These are phyloP conservation scores for Petrolisthes cinctipes DNA, from an alignment of 2,888 invertebrate genomes.

Conservation along the genomic window DNA sequence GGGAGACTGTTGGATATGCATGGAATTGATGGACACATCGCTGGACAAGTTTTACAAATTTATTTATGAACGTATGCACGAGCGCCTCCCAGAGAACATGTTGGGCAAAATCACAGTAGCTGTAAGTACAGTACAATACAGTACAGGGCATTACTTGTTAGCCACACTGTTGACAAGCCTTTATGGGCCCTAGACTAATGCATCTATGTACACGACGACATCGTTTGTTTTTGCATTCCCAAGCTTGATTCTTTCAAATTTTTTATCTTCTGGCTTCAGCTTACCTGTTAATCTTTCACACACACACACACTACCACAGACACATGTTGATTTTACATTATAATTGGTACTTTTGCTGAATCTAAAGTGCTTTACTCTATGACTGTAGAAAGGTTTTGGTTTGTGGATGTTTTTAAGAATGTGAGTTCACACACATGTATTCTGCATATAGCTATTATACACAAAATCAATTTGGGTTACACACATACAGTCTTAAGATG, in stretches of 20 bases:
- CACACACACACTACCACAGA: no score
- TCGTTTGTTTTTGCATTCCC: background rate
- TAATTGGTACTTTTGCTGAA: no score
- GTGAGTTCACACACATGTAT: no score
- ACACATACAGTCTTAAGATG: no score
- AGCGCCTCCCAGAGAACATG: conserved; percentile 93
- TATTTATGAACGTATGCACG: conserved; percentile 87
- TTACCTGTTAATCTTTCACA: background rate
- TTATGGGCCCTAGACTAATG: background rate
- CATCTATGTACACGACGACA: no score
- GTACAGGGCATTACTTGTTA: background rate
- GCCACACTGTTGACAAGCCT: background rate
- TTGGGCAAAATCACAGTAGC: conserved; percentile 97
- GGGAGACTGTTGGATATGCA: conserved; percentile 98
- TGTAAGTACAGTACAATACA: conserved; percentile 70
- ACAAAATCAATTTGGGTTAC: no score
- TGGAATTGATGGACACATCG: conserved; percentile 97
- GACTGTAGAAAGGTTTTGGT: no score
- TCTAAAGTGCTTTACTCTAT: no score
- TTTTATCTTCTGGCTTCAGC: background rate
- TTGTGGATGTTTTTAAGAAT: no score
- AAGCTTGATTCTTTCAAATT: background rate
- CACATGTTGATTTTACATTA: no score
- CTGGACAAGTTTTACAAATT: conserved; percentile 97
- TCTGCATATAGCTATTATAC: no score